Evolutionary conservation across 1,140 invertebrate genomes (phyloP).

Genomic region (Drosophila gunungcola): DNA sequence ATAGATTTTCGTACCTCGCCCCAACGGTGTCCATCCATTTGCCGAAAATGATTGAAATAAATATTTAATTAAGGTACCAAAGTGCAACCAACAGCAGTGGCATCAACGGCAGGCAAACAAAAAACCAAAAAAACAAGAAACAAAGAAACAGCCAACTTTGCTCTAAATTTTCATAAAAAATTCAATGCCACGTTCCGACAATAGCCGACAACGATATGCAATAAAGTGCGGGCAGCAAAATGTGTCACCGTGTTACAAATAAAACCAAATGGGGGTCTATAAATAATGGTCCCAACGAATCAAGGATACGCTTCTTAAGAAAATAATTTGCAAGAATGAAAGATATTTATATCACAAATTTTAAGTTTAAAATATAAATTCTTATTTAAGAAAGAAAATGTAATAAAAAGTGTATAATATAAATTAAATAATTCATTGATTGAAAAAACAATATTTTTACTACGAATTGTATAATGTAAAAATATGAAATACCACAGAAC

Average conservation of each 20-base stretch:
- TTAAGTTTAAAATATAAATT: too few species aligned
- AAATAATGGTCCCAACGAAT: not conserved
- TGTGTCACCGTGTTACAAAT: constrained; percentile 60
- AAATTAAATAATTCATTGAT: not conserved
- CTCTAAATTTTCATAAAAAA: constrained; percentile 83
- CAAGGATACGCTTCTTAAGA: constrained; percentile 9
- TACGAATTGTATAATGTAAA: not conserved
- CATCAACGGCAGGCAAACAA: constrained; percentile 24
- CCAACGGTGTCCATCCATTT: constrained; percentile 56
- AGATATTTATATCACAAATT: too few species aligned
- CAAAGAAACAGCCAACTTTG: constrained; percentile 31
- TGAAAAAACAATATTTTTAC: not conserved
- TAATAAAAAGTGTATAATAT: not conserved
- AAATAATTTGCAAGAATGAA: not conserved
- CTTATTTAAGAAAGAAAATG: not conserved
- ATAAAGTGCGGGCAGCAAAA: constrained; percentile 69
- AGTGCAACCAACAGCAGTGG: constrained; percentile 42
- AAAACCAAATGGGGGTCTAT: constrained; percentile 26
- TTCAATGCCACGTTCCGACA: constrained; percentile 65
- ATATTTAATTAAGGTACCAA: constrained; percentile 77
- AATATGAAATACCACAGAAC: not conserved
- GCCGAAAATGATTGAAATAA: constrained; percentile 75
- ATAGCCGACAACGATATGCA: constrained; percentile 52
- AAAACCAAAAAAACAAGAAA: constrained; percentile 7
- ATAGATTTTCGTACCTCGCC: constrained; percentile 34